phyloP scores from a whole-genome alignment of 53 echinoderm and acorn worm genomes.

The Temnopleurus reevesii region DNA sequence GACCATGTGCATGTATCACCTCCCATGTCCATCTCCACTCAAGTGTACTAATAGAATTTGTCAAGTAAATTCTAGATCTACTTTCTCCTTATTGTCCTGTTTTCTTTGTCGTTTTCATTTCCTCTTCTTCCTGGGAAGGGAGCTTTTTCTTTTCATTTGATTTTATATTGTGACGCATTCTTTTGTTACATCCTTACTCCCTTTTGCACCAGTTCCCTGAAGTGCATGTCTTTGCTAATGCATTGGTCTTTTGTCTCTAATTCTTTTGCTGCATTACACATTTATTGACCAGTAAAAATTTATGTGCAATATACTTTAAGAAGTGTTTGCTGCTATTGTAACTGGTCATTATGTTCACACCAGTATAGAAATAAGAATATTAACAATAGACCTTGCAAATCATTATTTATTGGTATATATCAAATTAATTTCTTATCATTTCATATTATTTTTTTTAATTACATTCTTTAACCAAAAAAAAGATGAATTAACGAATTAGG shows the following conservation, averaged over 20 bases:
- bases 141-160: neutral
- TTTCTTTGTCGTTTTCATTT: neutral
- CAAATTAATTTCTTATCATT: no score
- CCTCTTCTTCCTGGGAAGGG: neutral
- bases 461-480: no score
- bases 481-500: no score
- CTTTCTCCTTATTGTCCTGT: constrained; percentile 16
- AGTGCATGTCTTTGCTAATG: neutral
- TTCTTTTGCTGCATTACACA: neutral
- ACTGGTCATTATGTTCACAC: no score
- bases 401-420: no score
- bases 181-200: neutral
- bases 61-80: constrained; percentile 32
- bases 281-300: neutral
- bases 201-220: neutral
- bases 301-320: no score
- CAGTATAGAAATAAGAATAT: no score
- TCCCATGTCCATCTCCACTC: constrained; percentile 6
- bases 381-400: no score
- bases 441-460: no score
- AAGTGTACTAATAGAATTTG: constrained; percentile 38
- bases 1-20: neutral
- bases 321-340: no score
- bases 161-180: neutral
- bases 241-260: neutral